Evolutionary conservation across 2,113 vertebrate species (phyloP).

Genomic region (Aptenodytes forsteri): DNA sequence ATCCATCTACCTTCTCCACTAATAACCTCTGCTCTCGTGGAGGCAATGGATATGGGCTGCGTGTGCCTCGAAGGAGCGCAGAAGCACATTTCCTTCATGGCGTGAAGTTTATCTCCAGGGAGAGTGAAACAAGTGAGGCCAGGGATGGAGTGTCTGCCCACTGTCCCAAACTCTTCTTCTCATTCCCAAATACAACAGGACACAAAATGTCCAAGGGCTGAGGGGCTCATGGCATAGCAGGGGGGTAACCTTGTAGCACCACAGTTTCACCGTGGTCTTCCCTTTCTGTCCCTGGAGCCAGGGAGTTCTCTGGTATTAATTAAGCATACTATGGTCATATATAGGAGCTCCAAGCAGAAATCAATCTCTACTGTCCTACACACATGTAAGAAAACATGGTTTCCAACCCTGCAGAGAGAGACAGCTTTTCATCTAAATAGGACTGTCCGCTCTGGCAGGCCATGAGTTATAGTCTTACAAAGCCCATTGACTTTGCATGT

Average conservation of each 20-base stretch:
- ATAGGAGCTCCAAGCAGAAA: background rate
- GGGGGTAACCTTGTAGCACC: background rate
- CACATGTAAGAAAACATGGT: background rate
- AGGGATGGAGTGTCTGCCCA: background rate
- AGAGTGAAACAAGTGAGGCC: background rate
- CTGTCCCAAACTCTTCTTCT: background rate
- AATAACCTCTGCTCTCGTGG: background rate
- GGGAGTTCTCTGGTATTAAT: background rate
- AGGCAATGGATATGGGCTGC: background rate
- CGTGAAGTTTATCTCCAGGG: background rate
- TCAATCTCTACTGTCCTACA: background rate
- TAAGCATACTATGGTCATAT: background rate
- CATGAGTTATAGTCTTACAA: background rate
- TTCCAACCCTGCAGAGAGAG: background rate
- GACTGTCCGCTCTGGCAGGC: background rate
- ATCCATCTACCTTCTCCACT: background rate
- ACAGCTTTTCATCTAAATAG: background rate
- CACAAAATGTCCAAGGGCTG: background rate
- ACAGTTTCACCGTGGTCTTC: accelerated
- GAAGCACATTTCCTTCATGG: background rate
- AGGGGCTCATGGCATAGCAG: accelerated
- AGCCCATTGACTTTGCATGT: background rate
- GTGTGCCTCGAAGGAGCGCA: accelerated
- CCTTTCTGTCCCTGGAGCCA: background rate
- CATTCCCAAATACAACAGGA: background rate